phyloP scores from a whole-genome alignment of 2,797 vertebrate species.

The Fistularia commersonii region DNA sequence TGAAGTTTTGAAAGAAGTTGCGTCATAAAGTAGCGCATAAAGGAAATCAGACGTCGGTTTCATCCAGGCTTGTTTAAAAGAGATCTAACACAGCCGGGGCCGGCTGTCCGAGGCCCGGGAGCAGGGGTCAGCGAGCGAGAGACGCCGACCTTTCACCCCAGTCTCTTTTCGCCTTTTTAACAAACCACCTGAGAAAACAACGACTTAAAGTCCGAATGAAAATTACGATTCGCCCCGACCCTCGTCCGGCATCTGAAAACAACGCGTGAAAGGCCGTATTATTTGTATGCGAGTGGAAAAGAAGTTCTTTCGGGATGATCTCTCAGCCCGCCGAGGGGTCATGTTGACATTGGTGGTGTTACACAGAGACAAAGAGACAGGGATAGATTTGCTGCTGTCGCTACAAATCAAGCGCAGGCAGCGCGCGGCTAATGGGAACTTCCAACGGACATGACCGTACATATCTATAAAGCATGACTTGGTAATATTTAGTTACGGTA shows the following conservation, averaged over 20 bases:
- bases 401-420: neutral
- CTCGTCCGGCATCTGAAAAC: too few relatives aligned
- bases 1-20: slow-evolving; percentile 47
- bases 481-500: too few relatives aligned
- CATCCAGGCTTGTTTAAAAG: slow-evolving; percentile 29
- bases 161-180: slow-evolving; percentile 44
- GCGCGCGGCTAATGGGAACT: too few relatives aligned
- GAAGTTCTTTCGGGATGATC: too few relatives aligned
- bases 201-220: slow-evolving; percentile 23
- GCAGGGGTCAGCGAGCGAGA: slow-evolving; percentile 33
- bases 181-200: slow-evolving; percentile 65
- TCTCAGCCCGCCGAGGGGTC: too few relatives aligned
- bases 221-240: too few relatives aligned
- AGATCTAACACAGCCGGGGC: slow-evolving; percentile 12
- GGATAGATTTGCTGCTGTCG: neutral
- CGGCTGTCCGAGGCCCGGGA: slow-evolving; percentile 12
- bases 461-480: too few relatives aligned
- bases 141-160: slow-evolving; percentile 41
- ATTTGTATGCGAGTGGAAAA: too few relatives aligned
- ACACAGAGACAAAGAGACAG: too few relatives aligned
- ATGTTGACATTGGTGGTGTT: too few relatives aligned
- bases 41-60: slow-evolving; percentile 42
- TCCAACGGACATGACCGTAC: too few relatives aligned
- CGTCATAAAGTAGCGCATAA: slow-evolving; percentile 48
- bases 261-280: too few relatives aligned